Percentiles rank a stretch among this genome's conserved stretches.
These are phyloP conservation scores for Syncerus caffer DNA, from an alignment of 2,797 vertebrate genomes.

Conservation along the genomic window DNA sequence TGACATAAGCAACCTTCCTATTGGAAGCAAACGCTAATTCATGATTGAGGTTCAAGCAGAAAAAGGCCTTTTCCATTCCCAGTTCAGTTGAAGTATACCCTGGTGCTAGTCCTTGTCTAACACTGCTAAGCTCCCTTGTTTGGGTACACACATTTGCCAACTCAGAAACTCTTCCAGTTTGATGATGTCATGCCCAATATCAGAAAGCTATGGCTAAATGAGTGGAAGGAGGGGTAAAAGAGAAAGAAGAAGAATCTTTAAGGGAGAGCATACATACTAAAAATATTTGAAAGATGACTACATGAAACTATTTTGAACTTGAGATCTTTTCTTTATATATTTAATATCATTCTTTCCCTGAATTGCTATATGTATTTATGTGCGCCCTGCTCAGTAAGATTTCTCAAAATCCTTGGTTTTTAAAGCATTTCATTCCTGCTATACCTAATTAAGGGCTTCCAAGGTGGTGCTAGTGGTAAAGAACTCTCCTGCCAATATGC, in stretches of 20 bases:
- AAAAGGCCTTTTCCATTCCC: background rate
- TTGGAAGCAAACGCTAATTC: background rate
- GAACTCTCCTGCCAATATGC: background rate
- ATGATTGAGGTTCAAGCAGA: background rate
- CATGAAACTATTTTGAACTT: background rate
- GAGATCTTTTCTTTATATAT: background rate
- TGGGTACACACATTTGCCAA: background rate
- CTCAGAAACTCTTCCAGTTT: background rate
- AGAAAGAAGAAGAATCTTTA: background rate
- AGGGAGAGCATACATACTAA: background rate
- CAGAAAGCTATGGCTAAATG: background rate
- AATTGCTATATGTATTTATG: background rate
- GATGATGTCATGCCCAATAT: background rate
- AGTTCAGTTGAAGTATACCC: background rate
- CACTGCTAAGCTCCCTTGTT: background rate
- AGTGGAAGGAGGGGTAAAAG: background rate
- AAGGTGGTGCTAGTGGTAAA: background rate
- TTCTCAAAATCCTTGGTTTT: background rate
- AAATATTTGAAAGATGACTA: background rate
- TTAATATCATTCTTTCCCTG: background rate
- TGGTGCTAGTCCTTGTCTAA: background rate
- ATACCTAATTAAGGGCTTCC: background rate
- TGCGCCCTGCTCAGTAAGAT: background rate
- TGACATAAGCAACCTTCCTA: background rate
- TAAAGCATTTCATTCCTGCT: background rate